These are phyloP conservation scores for Euleptes europaea DNA, from an alignment of 2,113 vertebrate species.

Conservation along the genomic window DNA sequence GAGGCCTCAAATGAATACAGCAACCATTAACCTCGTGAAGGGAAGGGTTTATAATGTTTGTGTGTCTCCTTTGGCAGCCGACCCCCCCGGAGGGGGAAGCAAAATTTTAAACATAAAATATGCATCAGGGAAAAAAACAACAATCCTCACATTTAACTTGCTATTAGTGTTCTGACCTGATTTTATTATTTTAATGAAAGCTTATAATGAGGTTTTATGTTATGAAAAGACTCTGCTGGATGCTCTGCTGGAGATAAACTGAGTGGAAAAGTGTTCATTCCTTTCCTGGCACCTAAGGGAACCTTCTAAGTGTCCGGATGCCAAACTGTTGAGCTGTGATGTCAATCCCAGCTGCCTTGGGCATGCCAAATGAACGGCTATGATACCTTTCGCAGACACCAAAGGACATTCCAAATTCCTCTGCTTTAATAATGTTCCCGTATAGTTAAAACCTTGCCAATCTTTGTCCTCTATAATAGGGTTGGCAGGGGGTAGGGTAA, in stretches of 20 bases:
- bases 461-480: background rate
- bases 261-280: background rate
- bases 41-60: background rate
- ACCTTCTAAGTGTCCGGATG: background rate
- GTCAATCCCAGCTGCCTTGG: constrained; percentile 45
- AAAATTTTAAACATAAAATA: background rate
- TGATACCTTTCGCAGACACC: constrained; percentile 40
- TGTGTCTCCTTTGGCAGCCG: background rate
- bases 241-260: background rate
- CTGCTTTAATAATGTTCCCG: constrained; percentile 28
- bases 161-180: background rate
- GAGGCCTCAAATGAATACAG: too few relatives aligned
- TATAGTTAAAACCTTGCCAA: constrained; percentile 5
- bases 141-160: background rate
- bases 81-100: background rate
- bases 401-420: constrained; percentile 39
- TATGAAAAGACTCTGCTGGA: background rate
- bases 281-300: background rate
- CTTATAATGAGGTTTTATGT: background rate
- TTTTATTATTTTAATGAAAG: background rate
- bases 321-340: constrained; percentile 34
- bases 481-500: background rate
- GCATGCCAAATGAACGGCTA: constrained; percentile 33
- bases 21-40: too few relatives aligned
- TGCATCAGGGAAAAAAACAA: background rate